Conservation (phyloP, 2,797 vertebrate species). For the Orestias chungarensis region DNA sequence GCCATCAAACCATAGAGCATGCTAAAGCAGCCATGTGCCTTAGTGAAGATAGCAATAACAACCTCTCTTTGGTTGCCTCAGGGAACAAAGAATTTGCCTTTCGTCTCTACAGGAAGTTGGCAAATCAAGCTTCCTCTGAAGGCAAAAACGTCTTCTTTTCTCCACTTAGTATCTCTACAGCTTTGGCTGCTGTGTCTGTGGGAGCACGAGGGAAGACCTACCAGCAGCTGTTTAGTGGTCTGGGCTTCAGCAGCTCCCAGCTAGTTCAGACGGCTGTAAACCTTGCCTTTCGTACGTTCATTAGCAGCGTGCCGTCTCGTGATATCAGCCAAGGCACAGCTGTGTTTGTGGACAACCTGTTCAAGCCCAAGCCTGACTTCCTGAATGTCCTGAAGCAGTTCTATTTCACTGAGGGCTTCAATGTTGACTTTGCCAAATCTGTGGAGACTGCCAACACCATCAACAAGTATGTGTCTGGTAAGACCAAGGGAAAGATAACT, state of each 20-base stretch:
- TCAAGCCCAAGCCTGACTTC: conserved; percentile 78
- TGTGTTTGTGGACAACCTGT: conserved; percentile 77
- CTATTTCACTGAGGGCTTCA: conserved; percentile 82
- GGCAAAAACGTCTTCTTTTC: conserved; percentile 87
- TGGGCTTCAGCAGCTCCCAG: conserved; percentile 78
- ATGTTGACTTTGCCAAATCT: conserved; percentile 81
- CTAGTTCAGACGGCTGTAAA: conserved; percentile 77
- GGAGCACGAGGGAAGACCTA: conserved; percentile 87
- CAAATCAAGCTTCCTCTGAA: conserved; percentile 43
- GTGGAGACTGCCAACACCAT: conserved; percentile 76
- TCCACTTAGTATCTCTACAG: conserved; percentile 84
- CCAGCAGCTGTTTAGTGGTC: conserved; percentile 81
- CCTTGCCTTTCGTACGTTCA: conserved; percentile 79
- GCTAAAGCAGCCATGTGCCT: conserved; percentile 16
- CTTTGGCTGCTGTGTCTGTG: conserved; percentile 85
- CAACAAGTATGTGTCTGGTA: conserved; percentile 83
- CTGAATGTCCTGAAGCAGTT: conserved; percentile 75
- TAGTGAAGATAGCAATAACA: conserved; percentile 1
- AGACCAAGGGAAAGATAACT: conserved; percentile 87
- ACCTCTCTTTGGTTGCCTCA: conserved; percentile 39
- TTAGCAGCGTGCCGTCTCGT: conserved; percentile 55
- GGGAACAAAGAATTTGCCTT: conserved; percentile 83
- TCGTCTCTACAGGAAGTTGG: conserved; percentile 80
- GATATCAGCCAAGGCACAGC: conserved; percentile 79
- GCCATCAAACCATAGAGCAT: conserved; percentile 15